These are phyloP conservation scores for Drosophila aldrichi DNA, from an alignment of 2,888 invertebrate species.

Conservation along the genomic window DNA sequence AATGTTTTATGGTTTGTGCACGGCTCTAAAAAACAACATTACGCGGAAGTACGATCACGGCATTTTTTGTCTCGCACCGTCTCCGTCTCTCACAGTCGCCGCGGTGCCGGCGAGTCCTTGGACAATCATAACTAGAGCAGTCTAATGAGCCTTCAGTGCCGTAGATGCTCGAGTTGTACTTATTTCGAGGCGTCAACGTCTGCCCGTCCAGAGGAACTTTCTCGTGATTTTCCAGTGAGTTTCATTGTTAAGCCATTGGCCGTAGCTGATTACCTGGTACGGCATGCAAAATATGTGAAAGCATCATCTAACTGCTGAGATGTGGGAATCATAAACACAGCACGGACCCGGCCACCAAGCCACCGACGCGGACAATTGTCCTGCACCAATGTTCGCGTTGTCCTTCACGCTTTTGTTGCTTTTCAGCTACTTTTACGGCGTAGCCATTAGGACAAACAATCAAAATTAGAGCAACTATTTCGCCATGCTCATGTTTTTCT, in stretches of 20 bases:
- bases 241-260: slow-evolving; percentile 66
- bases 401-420: slow-evolving; percentile 71
- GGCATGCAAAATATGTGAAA: slow-evolving; percentile 23
- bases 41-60: slow-evolving; percentile 68
- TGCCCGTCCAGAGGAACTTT: slow-evolving; percentile 42
- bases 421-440: slow-evolving; percentile 69
- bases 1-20: slow-evolving; percentile 63
- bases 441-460: slow-evolving; percentile 75
- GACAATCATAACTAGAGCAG: slow-evolving; percentile 70
- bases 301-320: not conserved
- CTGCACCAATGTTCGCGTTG: slow-evolving; percentile 57
- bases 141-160: slow-evolving; percentile 33
- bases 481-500: slow-evolving; percentile 31
- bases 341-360: slow-evolving; percentile 17
- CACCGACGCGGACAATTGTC: slow-evolving; percentile 51
- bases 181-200: slow-evolving; percentile 19
- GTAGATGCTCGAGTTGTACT: slow-evolving; percentile 21
- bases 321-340: slow-evolving; percentile 47
- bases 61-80: slow-evolving; percentile 1
- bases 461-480: slow-evolving; percentile 80
- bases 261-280: slow-evolving; percentile 50
- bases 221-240: slow-evolving; percentile 72
- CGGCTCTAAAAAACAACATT: slow-evolving; percentile 52
- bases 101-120: slow-evolving; percentile 29
- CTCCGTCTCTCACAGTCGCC: not conserved